Base-by-base conservation (phyloP, 2,113 vertebrate species). In the Pelmatolapia mariae region DNA sequence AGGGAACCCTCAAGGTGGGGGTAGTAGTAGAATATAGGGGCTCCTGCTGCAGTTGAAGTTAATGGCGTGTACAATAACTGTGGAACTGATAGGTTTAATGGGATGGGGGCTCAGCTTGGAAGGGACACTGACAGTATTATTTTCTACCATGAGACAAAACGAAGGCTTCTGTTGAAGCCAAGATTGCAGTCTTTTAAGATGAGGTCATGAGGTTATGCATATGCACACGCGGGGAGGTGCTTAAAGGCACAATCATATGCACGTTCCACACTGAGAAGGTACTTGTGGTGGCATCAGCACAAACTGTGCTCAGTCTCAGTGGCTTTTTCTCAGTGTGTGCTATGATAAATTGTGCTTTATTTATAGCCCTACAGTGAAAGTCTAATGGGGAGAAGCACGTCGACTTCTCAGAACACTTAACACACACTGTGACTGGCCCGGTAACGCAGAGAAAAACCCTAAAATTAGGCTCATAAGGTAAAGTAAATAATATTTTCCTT, bases 401-500 rank as follows among this genome's bases (percentile, higher is more conserved):
- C 50, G 80, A 36, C 45, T 86, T 92, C 87, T 86, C 83, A 86
- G 47, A 88, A 94, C 92, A 91, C 93, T 95, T 93, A 95, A 91
- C 87, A 85, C 86, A 84, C 81, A 52, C 80, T 59, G 86, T 59
- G 91, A 93, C 94, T 84, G 82, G 79, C 22, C 71, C 86, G 73
- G 89, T 91, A 87, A 93, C 10, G 10, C 78, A 52, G 53, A 79
- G 26, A 61, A 93, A 63, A 38, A 86, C 61, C 33, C 56, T 43
- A 81, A 87, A 94, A 93, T 91, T 86, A 91, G 85, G 84, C 86
- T 66, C 85, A 31, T 68, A 86, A 89, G 78, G 53, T 92, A 92
- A 95, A 95, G 91, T 94, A 96, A 97, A 96, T 94, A 95, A 94
- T 88, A 95, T 91, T 94, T 91, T 29, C 68, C 84, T 83, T 89